A percentile compares a stretch with the other conserved stretches of the same genome.
Conservation (phyloP, 2,113 vertebrate genomes). For the Pluvialis apricaria region DNA sequence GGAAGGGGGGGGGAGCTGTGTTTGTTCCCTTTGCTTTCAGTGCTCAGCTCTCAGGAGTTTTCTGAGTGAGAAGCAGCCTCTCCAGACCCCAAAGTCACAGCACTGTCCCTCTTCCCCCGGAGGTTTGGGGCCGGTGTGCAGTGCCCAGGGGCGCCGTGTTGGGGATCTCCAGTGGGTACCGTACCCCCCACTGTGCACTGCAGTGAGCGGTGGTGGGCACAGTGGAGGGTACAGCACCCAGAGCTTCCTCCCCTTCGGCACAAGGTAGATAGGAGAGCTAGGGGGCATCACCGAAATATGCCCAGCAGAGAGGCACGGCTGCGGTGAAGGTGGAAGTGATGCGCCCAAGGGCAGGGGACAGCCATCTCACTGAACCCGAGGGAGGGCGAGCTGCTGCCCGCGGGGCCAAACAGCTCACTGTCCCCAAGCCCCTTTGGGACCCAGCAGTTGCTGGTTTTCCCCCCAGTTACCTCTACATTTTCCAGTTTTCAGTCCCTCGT, state of each 20-base stretch:
- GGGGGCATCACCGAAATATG: neutral
- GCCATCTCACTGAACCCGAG: neutral
- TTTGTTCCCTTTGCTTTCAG: neutral
- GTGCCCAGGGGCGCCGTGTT: accelerated
- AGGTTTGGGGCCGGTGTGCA: neutral
- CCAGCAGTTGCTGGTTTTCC: neutral
- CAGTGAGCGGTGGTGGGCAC: accelerated
- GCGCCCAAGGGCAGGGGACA: neutral
- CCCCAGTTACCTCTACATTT: neutral
- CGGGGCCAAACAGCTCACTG: accelerated
- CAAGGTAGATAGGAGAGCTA: neutral
- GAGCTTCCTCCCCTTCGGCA: neutral
- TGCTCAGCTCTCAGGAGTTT: neutral
- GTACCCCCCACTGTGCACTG: accelerated
- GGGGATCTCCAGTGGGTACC: neutral
- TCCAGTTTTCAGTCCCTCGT: accelerated
- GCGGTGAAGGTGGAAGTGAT: neutral
- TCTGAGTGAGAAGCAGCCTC: neutral
- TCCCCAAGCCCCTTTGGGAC: neutral
- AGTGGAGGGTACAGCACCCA: neutral
- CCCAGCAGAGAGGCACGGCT: neutral
- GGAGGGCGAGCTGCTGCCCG: neutral
- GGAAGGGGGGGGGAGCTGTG: neutral
- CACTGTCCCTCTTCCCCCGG: accelerated
- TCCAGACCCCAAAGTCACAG: neutral